Conservation (phyloP, 2,888 invertebrate genomes). For the Cephus sareptanus region DNA sequence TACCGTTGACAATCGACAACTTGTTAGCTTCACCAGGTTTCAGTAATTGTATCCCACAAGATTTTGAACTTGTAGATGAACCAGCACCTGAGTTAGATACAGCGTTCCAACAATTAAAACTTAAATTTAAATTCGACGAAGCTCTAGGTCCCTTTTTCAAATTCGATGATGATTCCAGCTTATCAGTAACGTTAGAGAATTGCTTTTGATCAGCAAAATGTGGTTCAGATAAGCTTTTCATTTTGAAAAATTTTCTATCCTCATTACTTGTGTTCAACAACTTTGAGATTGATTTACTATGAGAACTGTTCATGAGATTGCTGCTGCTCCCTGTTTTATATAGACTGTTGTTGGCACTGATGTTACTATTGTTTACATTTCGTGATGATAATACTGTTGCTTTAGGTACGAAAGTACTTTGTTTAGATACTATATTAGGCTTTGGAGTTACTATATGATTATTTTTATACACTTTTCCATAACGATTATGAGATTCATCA, state of each 20-base stretch:
- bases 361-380: constrained; percentile 1
- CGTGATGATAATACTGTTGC: not conserved
- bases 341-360: not conserved
- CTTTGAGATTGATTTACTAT: not conserved
- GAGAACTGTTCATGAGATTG: not conserved
- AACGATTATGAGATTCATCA: constrained; percentile 16
- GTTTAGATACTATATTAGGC: not conserved
- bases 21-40: constrained; percentile 16
- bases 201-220: constrained; percentile 27
- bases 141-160: not conserved
- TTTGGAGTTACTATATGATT: not conserved
- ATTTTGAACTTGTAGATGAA: constrained; percentile 40
- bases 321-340: not conserved
- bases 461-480: constrained; percentile 22
- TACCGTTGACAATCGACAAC: constrained; percentile 19
- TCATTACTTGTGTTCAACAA: not conserved
- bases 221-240: constrained; percentile 48
- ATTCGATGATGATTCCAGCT: not conserved
- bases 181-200: not conserved
- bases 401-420: not conserved
- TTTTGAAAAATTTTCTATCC: constrained; percentile 50
- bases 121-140: constrained; percentile 7
- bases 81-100: constrained; percentile 9
- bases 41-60: constrained; percentile 18
- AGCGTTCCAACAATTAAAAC: constrained; percentile 3